Percentiles rank a stretch among this genome's conserved stretches.
Evolutionary conservation across 2,888 invertebrate genomes (phyloP).

Genomic region (Portevinia maculata): DNA sequence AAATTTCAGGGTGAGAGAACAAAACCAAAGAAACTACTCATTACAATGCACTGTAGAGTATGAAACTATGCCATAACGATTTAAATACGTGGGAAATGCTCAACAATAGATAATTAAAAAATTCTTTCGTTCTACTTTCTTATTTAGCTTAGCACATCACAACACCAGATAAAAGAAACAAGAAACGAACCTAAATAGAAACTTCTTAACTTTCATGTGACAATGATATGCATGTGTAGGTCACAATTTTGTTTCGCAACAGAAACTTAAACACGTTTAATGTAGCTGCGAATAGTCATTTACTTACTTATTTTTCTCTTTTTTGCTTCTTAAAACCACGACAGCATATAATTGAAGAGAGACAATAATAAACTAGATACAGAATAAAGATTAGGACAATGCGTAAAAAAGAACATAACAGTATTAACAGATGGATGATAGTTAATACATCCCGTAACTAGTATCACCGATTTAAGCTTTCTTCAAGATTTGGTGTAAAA

Average conservation of each 20-base stretch:
- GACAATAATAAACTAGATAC: no score
- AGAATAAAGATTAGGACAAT: no score
- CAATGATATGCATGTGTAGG: conserved; percentile 28
- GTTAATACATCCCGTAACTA: no score
- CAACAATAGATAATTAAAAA: conserved; percentile 62
- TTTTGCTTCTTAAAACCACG: neutral
- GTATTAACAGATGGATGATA: no score
- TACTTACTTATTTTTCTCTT: conserved; percentile 3
- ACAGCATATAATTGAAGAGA: neutral
- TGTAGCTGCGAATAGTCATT: neutral
- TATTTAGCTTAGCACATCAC: conserved; percentile 11
- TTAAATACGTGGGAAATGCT: conserved; percentile 48
- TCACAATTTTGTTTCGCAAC: conserved; percentile 25
- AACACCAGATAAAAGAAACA: conserved; percentile 8
- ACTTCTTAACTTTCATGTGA: conserved; percentile 9
- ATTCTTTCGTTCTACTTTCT: conserved; percentile 57
- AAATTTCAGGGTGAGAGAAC: conserved; percentile 4
- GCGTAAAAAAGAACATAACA: no score
- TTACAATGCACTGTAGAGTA: no score
- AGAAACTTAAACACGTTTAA: neutral
- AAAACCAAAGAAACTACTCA: neutral
- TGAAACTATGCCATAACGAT: conserved; percentile 36
- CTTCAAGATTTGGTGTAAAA: no score
- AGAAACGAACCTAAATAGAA: conserved; percentile 25
- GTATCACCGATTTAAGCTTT: no score